Conservation (phyloP, 1,140 invertebrate genomes). For the Homarus americanus region DNA sequence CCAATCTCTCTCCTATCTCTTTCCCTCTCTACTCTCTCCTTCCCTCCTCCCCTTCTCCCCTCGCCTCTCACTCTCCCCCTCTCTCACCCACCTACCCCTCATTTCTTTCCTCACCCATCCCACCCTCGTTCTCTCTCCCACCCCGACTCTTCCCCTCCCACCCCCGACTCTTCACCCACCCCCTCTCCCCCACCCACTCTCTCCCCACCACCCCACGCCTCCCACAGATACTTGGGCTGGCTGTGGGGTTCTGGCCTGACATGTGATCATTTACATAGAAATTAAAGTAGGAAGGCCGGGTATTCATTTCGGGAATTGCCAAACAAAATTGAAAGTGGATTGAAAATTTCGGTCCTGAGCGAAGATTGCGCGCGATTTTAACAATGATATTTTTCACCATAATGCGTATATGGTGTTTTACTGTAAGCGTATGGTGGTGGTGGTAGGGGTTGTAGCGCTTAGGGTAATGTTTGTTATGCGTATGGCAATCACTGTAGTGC, state of each 20-base stretch:
- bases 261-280: constrained; percentile 70
- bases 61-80: too few species aligned
- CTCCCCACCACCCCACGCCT: not conserved
- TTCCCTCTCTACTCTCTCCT: too few species aligned
- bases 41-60: too few species aligned
- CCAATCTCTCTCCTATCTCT: not conserved
- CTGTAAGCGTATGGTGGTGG: not conserved
- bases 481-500: not conserved
- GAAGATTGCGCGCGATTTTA: not conserved
- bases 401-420: not conserved
- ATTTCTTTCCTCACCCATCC: not conserved
- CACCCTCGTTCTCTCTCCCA: not conserved
- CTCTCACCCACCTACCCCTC: not conserved
- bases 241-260: constrained; percentile 38
- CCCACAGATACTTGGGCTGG: not conserved
- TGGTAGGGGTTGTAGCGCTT: not conserved
- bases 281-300: constrained; percentile 52
- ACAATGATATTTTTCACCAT: not conserved
- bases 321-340: constrained; percentile 65
- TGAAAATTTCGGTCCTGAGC: constrained; percentile 33
- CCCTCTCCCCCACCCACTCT: too few species aligned
- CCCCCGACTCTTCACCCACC: too few species aligned
- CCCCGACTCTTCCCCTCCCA: not conserved
- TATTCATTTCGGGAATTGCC: constrained; percentile 48
- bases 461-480: too few species aligned